phyloP scores from a whole-genome alignment of 1,140 invertebrate genomes.

The Ips nitidus region DNA sequence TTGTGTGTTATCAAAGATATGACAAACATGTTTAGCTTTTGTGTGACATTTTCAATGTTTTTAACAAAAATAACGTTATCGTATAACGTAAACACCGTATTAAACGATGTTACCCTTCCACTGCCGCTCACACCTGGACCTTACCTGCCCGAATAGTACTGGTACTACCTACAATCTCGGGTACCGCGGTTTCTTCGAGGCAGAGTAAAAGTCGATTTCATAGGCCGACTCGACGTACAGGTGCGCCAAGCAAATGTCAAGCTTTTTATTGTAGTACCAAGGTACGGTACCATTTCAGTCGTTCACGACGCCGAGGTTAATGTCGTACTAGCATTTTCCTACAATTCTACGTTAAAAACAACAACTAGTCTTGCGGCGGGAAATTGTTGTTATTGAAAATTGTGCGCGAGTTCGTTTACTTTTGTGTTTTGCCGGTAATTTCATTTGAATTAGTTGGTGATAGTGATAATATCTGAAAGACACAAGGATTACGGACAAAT shows the following conservation, averaged over 20 bases:
- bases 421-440: background rate
- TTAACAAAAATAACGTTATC: background rate
- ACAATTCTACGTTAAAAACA: background rate
- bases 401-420: background rate
- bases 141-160: conserved; percentile 16
- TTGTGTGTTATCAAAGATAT: too few species aligned
- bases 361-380: background rate
- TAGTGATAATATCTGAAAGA: too few species aligned
- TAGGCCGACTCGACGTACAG: conserved; percentile 15
- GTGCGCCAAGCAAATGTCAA: conserved; percentile 21
- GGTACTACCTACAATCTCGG: conserved; percentile 25
- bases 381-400: conserved; percentile 1
- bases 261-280: background rate
- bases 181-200: conserved; percentile 18
- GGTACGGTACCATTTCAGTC: conserved; percentile 7
- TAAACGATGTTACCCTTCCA: background rate
- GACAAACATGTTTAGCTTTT: too few species aligned
- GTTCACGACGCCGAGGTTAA: background rate
- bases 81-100: background rate
- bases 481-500: too few species aligned
- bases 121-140: conserved; percentile 15
- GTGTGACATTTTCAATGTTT: too few species aligned
- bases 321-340: background rate
- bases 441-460: too few species aligned
- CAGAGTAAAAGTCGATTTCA: conserved; percentile 23